Base-by-base conservation (phyloP, 1,140 invertebrate genomes). In the Drosophila truncata region DNA sequence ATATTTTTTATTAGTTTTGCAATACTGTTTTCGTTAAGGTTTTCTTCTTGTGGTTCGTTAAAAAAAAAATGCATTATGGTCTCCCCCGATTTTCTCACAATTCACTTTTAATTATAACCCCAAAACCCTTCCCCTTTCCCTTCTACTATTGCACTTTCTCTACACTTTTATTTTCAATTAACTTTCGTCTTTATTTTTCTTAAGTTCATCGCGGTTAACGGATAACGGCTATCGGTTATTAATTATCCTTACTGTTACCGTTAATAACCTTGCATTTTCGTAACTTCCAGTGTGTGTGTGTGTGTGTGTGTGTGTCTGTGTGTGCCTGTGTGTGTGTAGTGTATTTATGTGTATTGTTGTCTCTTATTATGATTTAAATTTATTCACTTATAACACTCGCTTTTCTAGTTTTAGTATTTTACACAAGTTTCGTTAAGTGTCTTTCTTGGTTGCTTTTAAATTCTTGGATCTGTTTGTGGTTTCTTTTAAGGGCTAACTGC, bases 21-120 rank as follows among this genome's bases (percentile, higher is more conserved):
- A 88, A 86, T 86, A 88, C 80, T 86, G 84, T 88, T 70, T 69
- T 77, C 49, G 76, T 84, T 76, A 47, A 78, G 52, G 33, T 5
- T 35, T 20, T 23, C 33, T 33, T 77, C 57, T 63, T 20, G 46
- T 63, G 39, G 42, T 37, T 66, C 42, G 25, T 31, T 29, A 35
- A 57, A 71, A 72, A 72, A 46, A 70, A 77, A 76, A 76, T 61
- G 64, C 75, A 64, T 62, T 49, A 50, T 49, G 65, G 27, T 77
- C 31, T 70, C 13, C 37, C 66, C 57, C 58, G 37, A 18, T 25
- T 66, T 52, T 10, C 16, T 18, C 20, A 25, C 55, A 39, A 37
- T 41, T 49, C 59, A 25, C 6, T 29, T 25, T 59, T 39, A 23
- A n/a, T 50, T 31, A 1, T 47, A 23, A 27, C 18, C 18, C 20